Base-by-base conservation (phyloP, 2,113 vertebrate genomes). In the Phocoena phocoena region DNA sequence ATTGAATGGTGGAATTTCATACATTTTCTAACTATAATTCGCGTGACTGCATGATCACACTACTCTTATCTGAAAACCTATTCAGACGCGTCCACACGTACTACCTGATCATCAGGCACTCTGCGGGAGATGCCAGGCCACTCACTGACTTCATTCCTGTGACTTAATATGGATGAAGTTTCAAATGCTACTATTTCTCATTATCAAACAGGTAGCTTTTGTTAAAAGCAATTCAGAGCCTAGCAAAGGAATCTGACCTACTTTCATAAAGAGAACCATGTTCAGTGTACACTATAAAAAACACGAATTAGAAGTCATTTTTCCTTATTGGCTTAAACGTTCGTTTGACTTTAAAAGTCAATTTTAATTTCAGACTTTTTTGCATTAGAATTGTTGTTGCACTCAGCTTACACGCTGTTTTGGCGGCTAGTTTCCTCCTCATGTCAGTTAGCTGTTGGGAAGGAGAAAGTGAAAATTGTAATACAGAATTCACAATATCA, bases 391-490 rank as follows among this genome's bases (percentile, higher is more conserved):
- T 33, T 93, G 6, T 68, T 71, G 86, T 62, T 70, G 85, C 76
- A 86, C 76, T 91, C 36, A 93, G 47, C 11, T 96, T 71, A 25
- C 36, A 90, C 50, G 47, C 38, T 65, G 3, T 88, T 97, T 90
- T 55, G 53, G 23, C 65, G 94, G 63, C n/a, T 71, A 2, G 71
- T 80, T 84, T 80, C 12, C 20, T 81, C 79, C 33, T 84, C 60
- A 9, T 31, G 18, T 58, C 28, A 58, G 36, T 67, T 44, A 86
- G 23, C 44, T 83, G 80, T 70, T 60, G 18, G 6, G 65, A 87
- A 73, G 15, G 26, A 91, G 55, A 97, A 96, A 92, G 41, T 67
- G 36, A 93, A 94, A 85, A 83, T 50, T 68, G 1, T 67, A 58
- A 44, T 62, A 33, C 2, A 93, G 33, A 96, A 93, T 83, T 96